Evolutionary conservation across 2,888 invertebrate genomes (phyloP).

Genomic region (Cephus rjabovi): DNA sequence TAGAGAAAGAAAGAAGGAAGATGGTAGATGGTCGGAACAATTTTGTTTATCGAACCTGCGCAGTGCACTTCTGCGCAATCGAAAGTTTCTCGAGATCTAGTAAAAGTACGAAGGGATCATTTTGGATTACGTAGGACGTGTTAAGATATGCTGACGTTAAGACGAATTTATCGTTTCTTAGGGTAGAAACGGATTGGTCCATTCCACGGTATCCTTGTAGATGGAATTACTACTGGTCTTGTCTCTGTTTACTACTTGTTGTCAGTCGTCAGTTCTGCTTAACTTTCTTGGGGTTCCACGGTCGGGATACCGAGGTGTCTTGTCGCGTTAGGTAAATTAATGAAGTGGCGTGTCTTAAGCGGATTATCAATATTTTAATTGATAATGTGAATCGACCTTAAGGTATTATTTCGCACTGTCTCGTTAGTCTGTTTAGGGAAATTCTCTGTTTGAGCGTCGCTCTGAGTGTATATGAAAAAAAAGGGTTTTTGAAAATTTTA

Average conservation of each 20-base stretch:
- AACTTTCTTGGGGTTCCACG: background rate
- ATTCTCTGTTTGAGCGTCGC: too few species aligned
- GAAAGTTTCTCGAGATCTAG: too few species aligned
- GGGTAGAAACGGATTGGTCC: background rate
- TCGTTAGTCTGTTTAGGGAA: background rate
- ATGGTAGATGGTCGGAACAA: background rate
- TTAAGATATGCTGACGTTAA: background rate
- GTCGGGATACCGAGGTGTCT: background rate
- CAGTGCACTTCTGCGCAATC: background rate
- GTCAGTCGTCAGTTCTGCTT: background rate
- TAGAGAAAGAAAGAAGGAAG: too few species aligned
- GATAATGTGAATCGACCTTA: background rate
- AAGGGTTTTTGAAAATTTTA: too few species aligned
- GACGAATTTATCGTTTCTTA: background rate
- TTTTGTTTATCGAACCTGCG: background rate
- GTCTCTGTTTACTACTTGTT: background rate
- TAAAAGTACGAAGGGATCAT: background rate
- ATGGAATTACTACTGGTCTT: background rate
- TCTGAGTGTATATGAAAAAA: too few species aligned
- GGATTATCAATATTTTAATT: background rate
- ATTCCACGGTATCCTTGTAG: background rate
- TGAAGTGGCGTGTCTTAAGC: background rate
- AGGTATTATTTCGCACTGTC: background rate
- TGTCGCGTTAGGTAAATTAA: background rate
- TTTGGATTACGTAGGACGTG: background rate